phyloP scores from a whole-genome alignment of 92 coral and sea anemone genomes.

The Muricea muricata region DNA sequence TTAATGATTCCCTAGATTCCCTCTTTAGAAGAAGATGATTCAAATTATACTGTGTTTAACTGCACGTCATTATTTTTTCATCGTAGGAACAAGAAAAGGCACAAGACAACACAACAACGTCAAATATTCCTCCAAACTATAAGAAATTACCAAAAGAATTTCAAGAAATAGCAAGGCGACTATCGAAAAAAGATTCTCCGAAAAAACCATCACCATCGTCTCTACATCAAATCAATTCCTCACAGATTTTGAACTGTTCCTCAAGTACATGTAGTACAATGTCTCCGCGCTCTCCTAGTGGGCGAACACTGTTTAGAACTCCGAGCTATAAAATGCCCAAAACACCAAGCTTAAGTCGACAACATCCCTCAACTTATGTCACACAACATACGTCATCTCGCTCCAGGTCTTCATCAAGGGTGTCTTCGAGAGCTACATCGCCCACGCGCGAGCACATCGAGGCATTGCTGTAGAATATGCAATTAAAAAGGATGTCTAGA shows the following conservation, averaged over 20 bases:
- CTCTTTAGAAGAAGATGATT: too few relatives aligned
- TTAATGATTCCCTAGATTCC: too few relatives aligned
- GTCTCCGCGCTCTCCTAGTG: conserved; percentile 59
- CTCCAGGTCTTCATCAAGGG: conserved; percentile 80
- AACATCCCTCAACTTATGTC: conserved; percentile 92
- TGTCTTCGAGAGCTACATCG: conserved; percentile 85
- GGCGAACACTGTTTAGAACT: conserved; percentile 70
- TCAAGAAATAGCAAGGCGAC: conserved; percentile 96
- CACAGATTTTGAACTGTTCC: conserved; percentile 55
- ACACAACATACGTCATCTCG: conserved; percentile 85
- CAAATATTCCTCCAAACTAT: conserved; percentile 83
- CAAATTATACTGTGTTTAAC: background rate
- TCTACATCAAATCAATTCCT: conserved; percentile 47
- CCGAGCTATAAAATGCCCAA: conserved; percentile 83
- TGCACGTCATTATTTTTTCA: background rate
- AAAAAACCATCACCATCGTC: conserved; percentile 58
- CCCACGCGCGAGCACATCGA: conserved; percentile 41
- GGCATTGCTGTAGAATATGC: background rate
- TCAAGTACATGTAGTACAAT: conserved; percentile 52
- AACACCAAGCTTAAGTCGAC: conserved; percentile 88
- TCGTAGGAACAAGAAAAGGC: background rate
- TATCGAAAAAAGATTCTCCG: conserved; percentile 83
- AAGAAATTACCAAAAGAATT: conserved; percentile 86
- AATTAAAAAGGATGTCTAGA: too few relatives aligned
- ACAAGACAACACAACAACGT: background rate